Evolutionary conservation across 2,113 vertebrate species (phyloP), one percentile per base, ranked within the genome.

Genomic region (Dermatemys mawii): DNA sequence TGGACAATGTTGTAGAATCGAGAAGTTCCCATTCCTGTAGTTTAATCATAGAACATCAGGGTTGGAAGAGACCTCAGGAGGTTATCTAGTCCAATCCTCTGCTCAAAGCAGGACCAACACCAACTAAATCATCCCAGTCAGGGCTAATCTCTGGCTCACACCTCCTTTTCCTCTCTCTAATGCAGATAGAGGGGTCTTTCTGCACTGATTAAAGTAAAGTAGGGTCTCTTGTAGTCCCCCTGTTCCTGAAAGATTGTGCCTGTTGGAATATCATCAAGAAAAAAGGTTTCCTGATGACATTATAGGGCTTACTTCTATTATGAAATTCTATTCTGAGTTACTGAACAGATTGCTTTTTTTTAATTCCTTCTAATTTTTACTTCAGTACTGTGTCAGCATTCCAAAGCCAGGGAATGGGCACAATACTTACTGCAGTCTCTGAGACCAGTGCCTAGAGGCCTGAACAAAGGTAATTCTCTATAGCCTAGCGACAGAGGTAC

Each of bases 341-440:
- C 76, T 92, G 85, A 91, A 94, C 83, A 94, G 86, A 92, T 76
- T 70, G 51, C 55, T 93, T 92, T 94, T 90, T 90, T 51, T 26
- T n/a, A n/a, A 46, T 76, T 24, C 73, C 41, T 83, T 92, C 89
- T 91, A 54, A 89, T 79, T 92, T 92, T 96, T 63, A 82, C 67
- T 86, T 22, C 44, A 90, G 46, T 49, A 38, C 83, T 87, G 8
- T 79, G 87, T 93, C 90, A 91, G 84, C 84, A 89, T 93, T 95
- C 93, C 85, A 94, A 88, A 94, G 80, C 83, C 85, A 84, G 90
- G 81, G 91, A 90, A 81, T 11, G 86, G 60, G 81, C 51, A 84
- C 26, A 91, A 88, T 60, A 60, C 44, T 8, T 3, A 44, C 41
- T 79, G 38, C 55, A 78, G 50, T 14, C 82, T 49, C 14, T 67